These are phyloP conservation scores for Gymnothorax reevesii DNA, from an alignment of 2,797 vertebrate genomes.

Conservation along the genomic window DNA sequence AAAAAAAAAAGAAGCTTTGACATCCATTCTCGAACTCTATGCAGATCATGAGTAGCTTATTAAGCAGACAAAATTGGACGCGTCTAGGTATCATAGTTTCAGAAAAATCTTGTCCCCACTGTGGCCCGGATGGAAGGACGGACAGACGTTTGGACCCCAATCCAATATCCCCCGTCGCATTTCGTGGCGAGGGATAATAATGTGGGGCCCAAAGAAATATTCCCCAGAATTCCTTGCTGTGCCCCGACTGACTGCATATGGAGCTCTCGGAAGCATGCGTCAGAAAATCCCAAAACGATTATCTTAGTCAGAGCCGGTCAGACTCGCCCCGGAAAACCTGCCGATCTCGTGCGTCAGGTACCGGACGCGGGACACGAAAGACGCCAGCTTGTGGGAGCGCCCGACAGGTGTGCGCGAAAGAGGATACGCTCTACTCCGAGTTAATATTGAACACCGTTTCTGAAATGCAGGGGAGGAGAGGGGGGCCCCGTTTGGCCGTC, in stretches of 20 bases:
- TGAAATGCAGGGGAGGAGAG: not conserved
- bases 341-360: slow-evolving; percentile 10
- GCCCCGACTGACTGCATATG: not conserved
- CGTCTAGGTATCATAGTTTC: no score
- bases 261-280: not conserved
- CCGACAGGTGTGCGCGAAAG: not conserved
- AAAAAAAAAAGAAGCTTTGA: no score
- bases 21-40: no score
- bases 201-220: no score
- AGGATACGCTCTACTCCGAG: not conserved
- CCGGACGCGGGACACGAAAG: not conserved
- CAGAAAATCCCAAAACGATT: not conserved
- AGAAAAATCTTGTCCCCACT: no score
- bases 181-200: no score
- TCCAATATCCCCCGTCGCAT: no score
- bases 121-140: no score
- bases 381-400: not conserved
- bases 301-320: not conserved
- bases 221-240: no score
- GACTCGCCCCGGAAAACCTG: not conserved
- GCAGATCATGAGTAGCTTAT: no score
- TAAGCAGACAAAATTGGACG: no score
- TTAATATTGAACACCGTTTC: slow-evolving; percentile 16
- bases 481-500: not conserved
- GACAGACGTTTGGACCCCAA: no score